phyloP scores from a whole-genome alignment of 2,797 vertebrate species.

The Steatocranus sp. region DNA sequence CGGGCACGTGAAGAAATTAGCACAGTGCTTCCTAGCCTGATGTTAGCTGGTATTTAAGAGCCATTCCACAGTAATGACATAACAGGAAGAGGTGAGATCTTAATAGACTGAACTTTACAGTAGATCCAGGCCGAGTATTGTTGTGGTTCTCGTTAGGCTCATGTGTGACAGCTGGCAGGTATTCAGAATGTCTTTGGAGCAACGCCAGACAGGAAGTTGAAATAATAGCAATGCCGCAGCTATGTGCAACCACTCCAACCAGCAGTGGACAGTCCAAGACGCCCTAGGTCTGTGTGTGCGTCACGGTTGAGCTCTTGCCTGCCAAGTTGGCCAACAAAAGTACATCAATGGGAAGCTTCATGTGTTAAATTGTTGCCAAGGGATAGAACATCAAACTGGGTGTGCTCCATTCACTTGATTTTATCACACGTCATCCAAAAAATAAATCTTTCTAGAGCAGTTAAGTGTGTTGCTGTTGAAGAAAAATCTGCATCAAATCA shows the following conservation, averaged over 20 bases:
- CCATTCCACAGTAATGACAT: not conserved
- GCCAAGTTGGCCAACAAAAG: slow-evolving; percentile 44
- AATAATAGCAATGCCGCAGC: slow-evolving; percentile 42
- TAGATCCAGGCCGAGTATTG: slow-evolving; percentile 2
- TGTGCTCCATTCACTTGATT: not conserved
- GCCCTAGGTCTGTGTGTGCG: slow-evolving; percentile 5
- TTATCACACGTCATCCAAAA: not conserved
- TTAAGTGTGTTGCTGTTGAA: slow-evolving; percentile 7
- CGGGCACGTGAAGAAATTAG: not conserved
- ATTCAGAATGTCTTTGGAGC: slow-evolving; percentile 16
- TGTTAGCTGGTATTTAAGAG: not conserved
- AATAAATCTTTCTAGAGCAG: not conserved
- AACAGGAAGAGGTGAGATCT: slow-evolving; percentile 27
- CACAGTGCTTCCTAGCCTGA: not conserved
- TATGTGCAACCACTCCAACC: slow-evolving; percentile 4
- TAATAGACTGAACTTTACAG: slow-evolving; percentile 28
- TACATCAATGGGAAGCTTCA: slow-evolving; percentile 20
- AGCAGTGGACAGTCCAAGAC: not conserved
- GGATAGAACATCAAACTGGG: slow-evolving; percentile 12
- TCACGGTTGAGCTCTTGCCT: slow-evolving; percentile 13
- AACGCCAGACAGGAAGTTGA: slow-evolving; percentile 46
- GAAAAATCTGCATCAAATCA: not conserved
- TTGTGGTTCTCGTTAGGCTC: slow-evolving; percentile 11
- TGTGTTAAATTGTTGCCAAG: slow-evolving; percentile 8
- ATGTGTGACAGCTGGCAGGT: slow-evolving; percentile 34